These are phyloP conservation scores for Anguilla megastoma DNA, from an alignment of 2,797 vertebrate species.

Conservation along the genomic window DNA sequence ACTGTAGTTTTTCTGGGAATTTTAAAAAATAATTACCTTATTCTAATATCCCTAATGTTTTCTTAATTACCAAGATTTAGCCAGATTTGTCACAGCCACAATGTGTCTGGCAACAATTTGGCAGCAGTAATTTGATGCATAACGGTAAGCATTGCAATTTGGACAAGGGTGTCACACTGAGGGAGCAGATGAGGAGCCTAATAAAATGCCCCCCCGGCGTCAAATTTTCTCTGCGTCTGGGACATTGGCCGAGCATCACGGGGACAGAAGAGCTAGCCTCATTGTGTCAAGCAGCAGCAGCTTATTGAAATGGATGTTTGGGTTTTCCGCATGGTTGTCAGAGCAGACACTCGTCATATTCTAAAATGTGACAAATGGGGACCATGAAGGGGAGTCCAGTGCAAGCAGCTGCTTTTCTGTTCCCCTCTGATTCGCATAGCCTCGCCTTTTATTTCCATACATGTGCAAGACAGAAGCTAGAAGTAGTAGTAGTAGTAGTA, in stretches of 20 bases:
- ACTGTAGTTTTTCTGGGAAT: background rate
- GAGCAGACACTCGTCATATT: background rate
- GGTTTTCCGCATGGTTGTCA: background rate
- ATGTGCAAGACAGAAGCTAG: background rate
- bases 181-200: background rate
- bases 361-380: background rate
- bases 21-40: background rate
- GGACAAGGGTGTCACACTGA: background rate
- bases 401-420: background rate
- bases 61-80: background rate
- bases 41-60: background rate
- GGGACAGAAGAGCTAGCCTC: background rate
- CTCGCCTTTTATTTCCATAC: background rate
- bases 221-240: background rate
- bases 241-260: background rate
- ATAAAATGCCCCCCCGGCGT: background rate
- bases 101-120: background rate
- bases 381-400: background rate
- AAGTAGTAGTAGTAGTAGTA: background rate
- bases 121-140: background rate
- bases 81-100: background rate
- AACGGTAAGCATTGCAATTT: background rate
- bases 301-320: slow-evolving; percentile 5
- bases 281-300: background rate
- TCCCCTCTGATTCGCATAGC: background rate